These are phyloP conservation scores for Deladenus siricidicola DNA, from an alignment of 2,888 invertebrate genomes.

Conservation along the genomic window DNA sequence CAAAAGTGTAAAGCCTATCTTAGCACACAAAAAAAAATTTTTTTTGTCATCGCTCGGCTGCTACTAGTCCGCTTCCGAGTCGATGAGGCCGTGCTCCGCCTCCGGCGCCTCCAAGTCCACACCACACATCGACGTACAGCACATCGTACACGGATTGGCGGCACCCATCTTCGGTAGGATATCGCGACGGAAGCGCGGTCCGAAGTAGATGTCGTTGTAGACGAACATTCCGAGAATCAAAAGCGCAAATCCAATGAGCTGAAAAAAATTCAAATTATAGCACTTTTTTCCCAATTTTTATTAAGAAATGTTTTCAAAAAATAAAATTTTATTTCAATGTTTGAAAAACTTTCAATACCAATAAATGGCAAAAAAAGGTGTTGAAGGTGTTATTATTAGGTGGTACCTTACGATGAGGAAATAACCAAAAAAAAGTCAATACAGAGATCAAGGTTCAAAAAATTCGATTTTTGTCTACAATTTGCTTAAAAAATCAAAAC, in stretches of 20 bases:
- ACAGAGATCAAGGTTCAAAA: too few relatives aligned
- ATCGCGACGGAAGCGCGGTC: conserved; percentile 44
- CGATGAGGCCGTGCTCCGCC: conserved; percentile 24
- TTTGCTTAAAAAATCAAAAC: too few relatives aligned
- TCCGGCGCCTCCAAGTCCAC: conserved; percentile 26
- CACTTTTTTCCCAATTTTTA: too few relatives aligned
- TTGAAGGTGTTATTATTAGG: too few relatives aligned
- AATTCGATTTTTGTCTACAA: too few relatives aligned
- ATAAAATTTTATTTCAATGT: neutral
- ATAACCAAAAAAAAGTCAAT: too few relatives aligned
- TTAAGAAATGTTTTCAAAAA: conserved; percentile 2
- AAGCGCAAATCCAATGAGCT: conserved; percentile 66
- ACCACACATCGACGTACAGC: conserved; percentile 38
- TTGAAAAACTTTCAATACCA: too few relatives aligned
- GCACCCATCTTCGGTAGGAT: conserved; percentile 31
- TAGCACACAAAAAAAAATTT: too few relatives aligned
- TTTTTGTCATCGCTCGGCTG: neutral
- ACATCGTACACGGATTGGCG: conserved; percentile 21
- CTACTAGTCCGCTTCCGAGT: conserved; percentile 9
- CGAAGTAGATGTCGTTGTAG: conserved; percentile 60
- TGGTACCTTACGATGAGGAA: too few relatives aligned
- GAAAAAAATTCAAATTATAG: conserved; percentile 27
- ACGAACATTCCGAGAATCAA: conserved; percentile 73
- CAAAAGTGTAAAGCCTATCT: neutral
- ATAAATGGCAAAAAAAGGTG: conserved; percentile 48